A percentile compares a stretch with the other conserved stretches of the same genome.
phyloP scores from a whole-genome alignment of 2,797 vertebrate genomes.

The Oceanodroma leucorhoa region DNA sequence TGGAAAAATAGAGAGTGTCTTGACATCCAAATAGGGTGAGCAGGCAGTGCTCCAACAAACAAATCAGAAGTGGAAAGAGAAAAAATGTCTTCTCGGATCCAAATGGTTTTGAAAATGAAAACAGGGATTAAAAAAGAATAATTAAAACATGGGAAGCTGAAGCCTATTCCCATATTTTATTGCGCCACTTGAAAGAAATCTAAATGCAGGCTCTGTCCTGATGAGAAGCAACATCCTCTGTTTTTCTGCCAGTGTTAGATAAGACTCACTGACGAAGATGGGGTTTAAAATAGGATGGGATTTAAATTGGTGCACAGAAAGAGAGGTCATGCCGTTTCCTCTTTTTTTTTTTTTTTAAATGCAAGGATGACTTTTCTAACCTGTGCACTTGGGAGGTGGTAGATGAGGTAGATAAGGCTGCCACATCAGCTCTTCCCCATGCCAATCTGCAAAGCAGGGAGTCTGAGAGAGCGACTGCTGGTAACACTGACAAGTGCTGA shows the following conservation, averaged over 20 bases:
- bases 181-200: constrained; percentile 24
- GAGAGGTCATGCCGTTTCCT: background rate
- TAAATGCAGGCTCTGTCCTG: constrained; percentile 5
- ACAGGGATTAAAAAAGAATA: constrained; percentile 53
- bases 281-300: background rate
- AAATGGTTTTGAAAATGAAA: constrained; percentile 58
- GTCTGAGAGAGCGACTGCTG: background rate
- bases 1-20: constrained; percentile 57
- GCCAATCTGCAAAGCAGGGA: background rate
- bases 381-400: background rate
- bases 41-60: constrained; percentile 23
- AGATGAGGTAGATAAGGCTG: background rate
- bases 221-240: background rate
- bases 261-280: background rate
- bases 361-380: background rate
- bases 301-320: background rate
- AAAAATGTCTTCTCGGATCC: constrained; percentile 12
- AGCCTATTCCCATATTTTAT: constrained; percentile 30
- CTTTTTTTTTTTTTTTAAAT: background rate
- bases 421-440: background rate
- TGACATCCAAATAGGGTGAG: constrained; percentile 23
- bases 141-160: constrained; percentile 47
- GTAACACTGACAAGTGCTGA: background rate
- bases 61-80: constrained; percentile 45
- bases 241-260: background rate